These are phyloP conservation scores for Cossypha niveicapilla DNA, from an alignment of 2,797 vertebrate species.

Conservation along the genomic window DNA sequence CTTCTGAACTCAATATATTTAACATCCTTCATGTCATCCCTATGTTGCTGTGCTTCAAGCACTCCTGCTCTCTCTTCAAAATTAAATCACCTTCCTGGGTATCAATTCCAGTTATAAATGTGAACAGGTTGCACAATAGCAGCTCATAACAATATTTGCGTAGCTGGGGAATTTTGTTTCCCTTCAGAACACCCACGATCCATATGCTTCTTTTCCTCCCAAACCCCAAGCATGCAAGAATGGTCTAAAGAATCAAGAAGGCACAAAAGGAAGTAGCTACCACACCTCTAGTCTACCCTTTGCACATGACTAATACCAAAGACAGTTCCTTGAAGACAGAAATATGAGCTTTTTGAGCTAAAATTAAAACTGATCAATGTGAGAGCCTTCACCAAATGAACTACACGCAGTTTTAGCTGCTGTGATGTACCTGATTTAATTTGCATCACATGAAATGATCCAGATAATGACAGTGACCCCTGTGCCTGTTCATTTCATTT, in stretches of 20 bases:
- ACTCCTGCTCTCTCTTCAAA: neutral
- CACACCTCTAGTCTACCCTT: neutral
- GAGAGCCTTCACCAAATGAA: neutral
- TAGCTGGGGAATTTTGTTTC: neutral
- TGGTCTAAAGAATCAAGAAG: neutral
- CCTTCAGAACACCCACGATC: neutral
- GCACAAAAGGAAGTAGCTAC: neutral
- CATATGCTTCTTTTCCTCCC: neutral
- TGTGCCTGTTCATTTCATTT: constrained; percentile 14
- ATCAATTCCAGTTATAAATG: neutral
- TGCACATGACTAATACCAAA: neutral
- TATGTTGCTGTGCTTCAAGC: neutral
- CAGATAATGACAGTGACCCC: constrained; percentile 29
- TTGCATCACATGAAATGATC: constrained; percentile 25
- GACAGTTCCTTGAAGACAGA: neutral
- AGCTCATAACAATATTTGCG: neutral
- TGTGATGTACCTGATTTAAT: constrained; percentile 4
- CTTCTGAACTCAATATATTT: neutral
- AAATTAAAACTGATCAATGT: neutral
- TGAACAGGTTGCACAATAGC: neutral
- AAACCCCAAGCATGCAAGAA: neutral
- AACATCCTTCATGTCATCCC: neutral
- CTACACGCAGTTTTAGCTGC: neutral
- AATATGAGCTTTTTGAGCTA: neutral
- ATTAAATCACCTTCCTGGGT: neutral